Percentiles rank a stretch among this genome's conserved stretches.
These are phyloP conservation scores for Coryphaenoides rupestris DNA, from an alignment of 2,113 vertebrate genomes.

Conservation along the genomic window DNA sequence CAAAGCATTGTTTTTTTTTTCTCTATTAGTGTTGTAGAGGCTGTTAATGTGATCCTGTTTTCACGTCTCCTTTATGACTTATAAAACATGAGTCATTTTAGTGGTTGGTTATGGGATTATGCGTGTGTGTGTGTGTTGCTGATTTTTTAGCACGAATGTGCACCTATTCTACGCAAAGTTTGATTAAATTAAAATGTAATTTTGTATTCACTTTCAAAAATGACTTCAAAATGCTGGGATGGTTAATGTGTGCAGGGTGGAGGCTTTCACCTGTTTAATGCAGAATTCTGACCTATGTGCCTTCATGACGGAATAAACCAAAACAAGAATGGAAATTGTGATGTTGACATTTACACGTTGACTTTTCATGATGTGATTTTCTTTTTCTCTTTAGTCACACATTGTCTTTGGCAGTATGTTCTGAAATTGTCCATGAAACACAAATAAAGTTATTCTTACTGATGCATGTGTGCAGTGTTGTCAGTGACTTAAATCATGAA, in stretches of 20 bases:
- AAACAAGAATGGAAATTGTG: constrained; percentile 5
- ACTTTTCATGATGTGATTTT: constrained; percentile 18
- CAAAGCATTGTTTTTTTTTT: constrained; percentile 24
- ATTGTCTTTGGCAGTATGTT: constrained; percentile 32
- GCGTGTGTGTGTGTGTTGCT: not conserved
- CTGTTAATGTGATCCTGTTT: constrained; percentile 9
- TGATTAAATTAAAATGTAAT: too few species aligned
- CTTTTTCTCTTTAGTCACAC: constrained; percentile 13
- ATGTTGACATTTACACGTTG: constrained; percentile 31
- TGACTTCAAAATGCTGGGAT: not conserved
- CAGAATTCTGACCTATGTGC: constrained; percentile 23
- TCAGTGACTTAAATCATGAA: not conserved
- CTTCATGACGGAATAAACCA: constrained; percentile 14
- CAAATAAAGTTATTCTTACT: constrained; percentile 66
- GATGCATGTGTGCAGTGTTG: not conserved
- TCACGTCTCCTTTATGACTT: too few species aligned
- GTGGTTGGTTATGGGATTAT: not conserved
- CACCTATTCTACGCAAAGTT: too few species aligned
- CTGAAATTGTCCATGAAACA: constrained; percentile 46
- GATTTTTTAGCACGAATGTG: not conserved
- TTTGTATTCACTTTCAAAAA: constrained; percentile 20
- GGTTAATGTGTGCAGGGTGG: constrained; percentile 10
- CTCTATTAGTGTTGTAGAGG: constrained; percentile 24
- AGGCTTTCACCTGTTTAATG: constrained; percentile 3
- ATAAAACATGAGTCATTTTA: too few species aligned